Conservation (phyloP, 2,113 vertebrate genomes). For the Miniopterus natalensis region DNA sequence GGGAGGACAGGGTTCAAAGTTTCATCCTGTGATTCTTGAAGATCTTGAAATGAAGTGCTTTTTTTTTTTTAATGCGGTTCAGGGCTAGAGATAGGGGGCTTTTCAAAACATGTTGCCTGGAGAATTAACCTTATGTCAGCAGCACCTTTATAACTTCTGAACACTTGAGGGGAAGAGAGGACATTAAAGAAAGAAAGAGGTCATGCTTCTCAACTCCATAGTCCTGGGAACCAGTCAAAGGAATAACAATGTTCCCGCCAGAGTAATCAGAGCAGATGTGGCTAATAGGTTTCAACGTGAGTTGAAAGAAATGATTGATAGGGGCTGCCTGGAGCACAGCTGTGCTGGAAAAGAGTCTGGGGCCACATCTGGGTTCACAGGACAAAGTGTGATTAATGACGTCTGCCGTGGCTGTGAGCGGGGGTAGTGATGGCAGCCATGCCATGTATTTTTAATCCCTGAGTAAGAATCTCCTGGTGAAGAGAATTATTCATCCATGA, state of each 20-base stretch:
- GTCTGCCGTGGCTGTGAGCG: conserved; percentile 68
- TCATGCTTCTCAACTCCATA: conserved; percentile 45
- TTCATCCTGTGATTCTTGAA: not conserved
- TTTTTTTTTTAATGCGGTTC: not conserved
- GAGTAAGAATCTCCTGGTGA: conserved; percentile 70
- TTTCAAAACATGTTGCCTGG: not conserved
- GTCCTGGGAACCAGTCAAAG: conserved; percentile 75
- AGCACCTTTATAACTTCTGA: conserved; percentile 35
- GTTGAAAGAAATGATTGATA: conserved; percentile 82
- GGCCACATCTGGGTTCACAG: conserved; percentile 81
- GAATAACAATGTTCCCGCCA: conserved; percentile 77
- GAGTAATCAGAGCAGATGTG: conserved; percentile 80
- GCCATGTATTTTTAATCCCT: conserved; percentile 70
- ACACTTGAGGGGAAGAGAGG: conserved; percentile 54
- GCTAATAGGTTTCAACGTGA: conserved; percentile 82
- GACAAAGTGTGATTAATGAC: conserved; percentile 84
- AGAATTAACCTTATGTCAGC: conserved; percentile 27
- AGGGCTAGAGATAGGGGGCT: not conserved
- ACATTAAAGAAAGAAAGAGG: conserved; percentile 62
- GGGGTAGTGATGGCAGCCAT: conserved; percentile 54
- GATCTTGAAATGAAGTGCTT: not conserved
- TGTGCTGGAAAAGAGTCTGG: conserved; percentile 80
- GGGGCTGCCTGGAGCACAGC: conserved; percentile 72
- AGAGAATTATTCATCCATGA: conserved; percentile 62
- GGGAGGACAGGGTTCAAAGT: not conserved